Base-by-base conservation (phyloP, 23 tunicate species). In the Styela clava region DNA sequence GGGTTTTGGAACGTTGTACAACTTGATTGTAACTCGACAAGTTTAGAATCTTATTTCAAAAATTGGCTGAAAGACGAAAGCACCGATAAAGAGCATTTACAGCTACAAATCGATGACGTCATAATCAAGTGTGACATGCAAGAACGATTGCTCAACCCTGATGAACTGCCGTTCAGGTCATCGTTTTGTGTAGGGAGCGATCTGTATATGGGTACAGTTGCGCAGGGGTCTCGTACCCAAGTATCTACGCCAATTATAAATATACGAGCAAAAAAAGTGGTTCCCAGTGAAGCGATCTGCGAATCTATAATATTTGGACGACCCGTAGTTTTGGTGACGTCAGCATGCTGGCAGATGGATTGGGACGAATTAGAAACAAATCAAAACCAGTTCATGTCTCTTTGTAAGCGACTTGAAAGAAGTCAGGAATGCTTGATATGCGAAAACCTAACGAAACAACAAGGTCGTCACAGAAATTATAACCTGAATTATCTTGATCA, bases 271-370 rank as follows among this genome's bases (percentile, higher is more conserved):
- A 62, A 82, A 5, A 68, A 84, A 37, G 70, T 79, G 33, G 78
- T 88, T 5, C 78, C 76, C 25, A 9, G 16, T 5, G 78, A 74
- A 9, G 64, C 79, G 20, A 36, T 93, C 5, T 93, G 98, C 69
- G 93, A 87, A 31, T 93, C 98, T 2, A 78, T 84, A 0, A 24
- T 93, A 5, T 93, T 93, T 56, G 98, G 98, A 31, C 68, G 33
- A 2, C 86, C 93, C 7, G 29, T 68, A 1, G 23, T 93, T 34
- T 62, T 93, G 21, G 82, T 32, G 34, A 82, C 79, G 69, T 87
- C 98, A 34, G 74, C 79, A 27, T 93, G 98, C 76, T 93, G 98
- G 98, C 88, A 72, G 74, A 88, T 93, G 86, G 98, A 93, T 62
- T 93, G 98, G 98, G 93, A 93, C 33, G 98, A 84, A 22, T 63